Evolutionary conservation across 2,888 invertebrate species (phyloP).

Genomic region (Yponomeuta evonymella): DNA sequence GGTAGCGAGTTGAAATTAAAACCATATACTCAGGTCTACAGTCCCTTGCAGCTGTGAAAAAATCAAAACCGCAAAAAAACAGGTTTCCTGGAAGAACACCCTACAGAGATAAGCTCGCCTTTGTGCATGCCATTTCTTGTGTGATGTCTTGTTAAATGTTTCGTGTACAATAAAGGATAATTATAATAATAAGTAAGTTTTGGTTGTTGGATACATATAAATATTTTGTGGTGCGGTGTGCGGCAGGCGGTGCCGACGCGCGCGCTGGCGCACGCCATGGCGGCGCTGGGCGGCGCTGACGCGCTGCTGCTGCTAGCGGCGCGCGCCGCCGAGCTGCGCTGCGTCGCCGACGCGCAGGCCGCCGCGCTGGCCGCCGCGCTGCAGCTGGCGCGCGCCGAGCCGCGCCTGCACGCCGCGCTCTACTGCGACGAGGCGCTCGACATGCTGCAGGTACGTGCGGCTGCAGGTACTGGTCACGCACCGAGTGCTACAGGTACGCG

Average conservation of each 20-base stretch:
- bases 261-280: constrained; percentile 65
- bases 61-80: no score
- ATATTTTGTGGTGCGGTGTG: constrained; percentile 31
- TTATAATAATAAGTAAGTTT: no score
- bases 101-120: no score
- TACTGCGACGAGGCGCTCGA: constrained; percentile 73
- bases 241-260: constrained; percentile 39
- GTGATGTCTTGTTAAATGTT: no score
- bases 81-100: no score
- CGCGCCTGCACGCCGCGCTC: constrained; percentile 77
- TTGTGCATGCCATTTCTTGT: no score
- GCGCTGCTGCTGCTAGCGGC: constrained; percentile 81
- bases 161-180: no score
- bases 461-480: constrained; percentile 70
- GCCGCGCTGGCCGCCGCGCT: constrained; percentile 77
- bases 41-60: no score
- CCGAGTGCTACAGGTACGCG: constrained; percentile 73
- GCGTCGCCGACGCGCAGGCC: constrained; percentile 77
- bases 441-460: constrained; percentile 77
- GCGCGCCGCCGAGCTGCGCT: constrained; percentile 81
- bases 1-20: no score
- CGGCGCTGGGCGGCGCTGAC: constrained; percentile 78
- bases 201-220: no score
- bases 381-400: constrained; percentile 76
- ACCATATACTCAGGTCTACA: no score